A percentile compares a stretch with the other conserved stretches of the same genome.
phyloP scores from a whole-genome alignment of 1,140 invertebrate genomes.

The Temnothorax longispinosus region DNA sequence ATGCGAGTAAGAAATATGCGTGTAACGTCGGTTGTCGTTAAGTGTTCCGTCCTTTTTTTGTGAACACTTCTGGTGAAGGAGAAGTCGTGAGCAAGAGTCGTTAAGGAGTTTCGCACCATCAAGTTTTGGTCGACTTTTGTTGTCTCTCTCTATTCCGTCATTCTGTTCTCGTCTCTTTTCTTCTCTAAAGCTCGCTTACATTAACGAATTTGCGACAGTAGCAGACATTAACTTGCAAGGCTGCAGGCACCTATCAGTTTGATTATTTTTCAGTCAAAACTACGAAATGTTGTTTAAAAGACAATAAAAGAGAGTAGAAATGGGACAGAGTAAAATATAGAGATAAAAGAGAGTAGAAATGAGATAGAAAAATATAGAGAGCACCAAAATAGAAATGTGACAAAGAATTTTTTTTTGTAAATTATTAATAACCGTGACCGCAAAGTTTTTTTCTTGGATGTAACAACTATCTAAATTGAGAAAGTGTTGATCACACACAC shows the following conservation, averaged over 20 bases:
- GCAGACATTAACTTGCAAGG: constrained; percentile 22
- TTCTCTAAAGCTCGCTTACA: constrained; percentile 33
- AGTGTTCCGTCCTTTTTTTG: constrained; percentile 16
- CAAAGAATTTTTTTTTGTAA: neutral
- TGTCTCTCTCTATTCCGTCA: neutral
- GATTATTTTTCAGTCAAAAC: constrained; percentile 56
- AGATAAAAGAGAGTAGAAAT: neutral
- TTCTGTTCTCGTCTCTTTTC: neutral
- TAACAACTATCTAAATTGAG: neutral
- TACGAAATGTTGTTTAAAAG: constrained; percentile 15
- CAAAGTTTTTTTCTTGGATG: neutral
- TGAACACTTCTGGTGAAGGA: constrained; percentile 10
- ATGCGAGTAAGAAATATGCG: constrained; percentile 18
- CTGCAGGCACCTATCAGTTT: constrained; percentile 40
- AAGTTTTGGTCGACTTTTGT: constrained; percentile 40
- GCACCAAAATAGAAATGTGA: neutral
- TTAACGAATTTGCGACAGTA: constrained; percentile 62
- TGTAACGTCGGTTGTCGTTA: constrained; percentile 13
- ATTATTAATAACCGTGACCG: neutral
- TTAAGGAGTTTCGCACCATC: constrained; percentile 67
- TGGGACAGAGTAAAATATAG: neutral
- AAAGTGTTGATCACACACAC: neutral
- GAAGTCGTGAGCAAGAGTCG: constrained; percentile 55
- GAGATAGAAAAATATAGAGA: neutral
- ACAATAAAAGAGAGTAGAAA: neutral